phyloP scores from a whole-genome alignment of 1,140 invertebrate genomes.

The Hesperophylax magnus region DNA sequence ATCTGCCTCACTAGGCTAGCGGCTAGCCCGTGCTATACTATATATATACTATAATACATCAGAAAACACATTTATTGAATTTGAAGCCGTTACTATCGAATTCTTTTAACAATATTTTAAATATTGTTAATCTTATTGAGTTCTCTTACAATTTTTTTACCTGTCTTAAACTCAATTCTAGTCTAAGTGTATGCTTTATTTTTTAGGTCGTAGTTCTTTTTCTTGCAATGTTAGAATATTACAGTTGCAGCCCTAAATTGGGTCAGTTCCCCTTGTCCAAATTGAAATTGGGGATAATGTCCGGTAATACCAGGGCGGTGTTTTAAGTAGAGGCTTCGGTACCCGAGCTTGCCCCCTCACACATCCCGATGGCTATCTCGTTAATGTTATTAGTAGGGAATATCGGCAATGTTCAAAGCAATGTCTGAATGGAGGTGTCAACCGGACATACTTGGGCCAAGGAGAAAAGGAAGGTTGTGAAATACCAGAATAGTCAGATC shows the following conservation, averaged over 20 bases:
- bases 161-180: too few species aligned
- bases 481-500: too few species aligned
- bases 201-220: too few species aligned
- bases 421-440: neutral
- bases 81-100: too few species aligned
- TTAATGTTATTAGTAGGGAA: neutral
- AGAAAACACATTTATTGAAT: too few species aligned
- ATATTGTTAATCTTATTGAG: too few species aligned
- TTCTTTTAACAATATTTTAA: too few species aligned
- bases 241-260: conserved; percentile 13
- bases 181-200: too few species aligned
- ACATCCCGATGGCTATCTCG: neutral
- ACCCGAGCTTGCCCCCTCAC: neutral
- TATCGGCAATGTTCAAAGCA: conserved; percentile 12
- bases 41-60: too few species aligned
- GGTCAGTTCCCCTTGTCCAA: conserved; percentile 32
- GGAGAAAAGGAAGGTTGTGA: neutral
- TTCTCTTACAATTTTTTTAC: too few species aligned
- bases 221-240: neutral
- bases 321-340: conserved; percentile 41
- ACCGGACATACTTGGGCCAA: neutral
- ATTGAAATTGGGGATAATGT: conserved; percentile 50
- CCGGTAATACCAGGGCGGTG: conserved; percentile 44
- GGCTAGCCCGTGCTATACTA: too few species aligned
- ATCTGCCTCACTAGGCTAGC: too few species aligned